Conservation (phyloP, 2,888 invertebrate genomes). For the Endotricha flammealis region DNA sequence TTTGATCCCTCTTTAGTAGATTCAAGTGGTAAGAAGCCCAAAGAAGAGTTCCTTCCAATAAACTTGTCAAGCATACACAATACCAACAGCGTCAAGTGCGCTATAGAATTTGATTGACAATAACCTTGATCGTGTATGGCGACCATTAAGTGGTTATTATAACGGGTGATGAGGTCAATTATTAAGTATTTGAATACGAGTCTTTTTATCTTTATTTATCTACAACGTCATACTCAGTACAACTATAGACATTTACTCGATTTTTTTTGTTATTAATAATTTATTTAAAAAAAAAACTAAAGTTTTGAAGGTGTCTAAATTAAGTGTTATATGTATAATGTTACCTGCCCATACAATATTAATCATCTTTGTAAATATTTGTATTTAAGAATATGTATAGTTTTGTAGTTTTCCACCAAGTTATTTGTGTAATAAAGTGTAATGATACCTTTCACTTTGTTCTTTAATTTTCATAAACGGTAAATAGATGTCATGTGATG, state of each 20-base stretch:
- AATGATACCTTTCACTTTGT: slow-evolving; percentile 38
- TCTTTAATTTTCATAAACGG: slow-evolving; percentile 11
- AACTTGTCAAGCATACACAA: too few relatives aligned
- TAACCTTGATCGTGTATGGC: too few relatives aligned
- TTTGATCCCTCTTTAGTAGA: too few relatives aligned
- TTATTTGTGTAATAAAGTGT: slow-evolving; percentile 67
- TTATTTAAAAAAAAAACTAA: neutral
- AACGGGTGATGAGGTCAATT: neutral
- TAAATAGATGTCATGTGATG: too few relatives aligned
- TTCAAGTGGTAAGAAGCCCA: too few relatives aligned
- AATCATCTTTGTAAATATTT: slow-evolving; percentile 51
- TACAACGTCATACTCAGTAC: neutral
- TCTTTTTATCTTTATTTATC: neutral
- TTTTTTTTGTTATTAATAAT: neutral
- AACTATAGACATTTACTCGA: neutral
- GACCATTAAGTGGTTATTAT: too few relatives aligned
- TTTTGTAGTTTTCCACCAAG: slow-evolving; percentile 71
- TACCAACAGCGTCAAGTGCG: too few relatives aligned
- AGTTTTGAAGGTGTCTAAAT: slow-evolving; percentile 4
- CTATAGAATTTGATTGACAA: too few relatives aligned
- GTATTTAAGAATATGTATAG: slow-evolving; percentile 47
- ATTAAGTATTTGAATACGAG: too few relatives aligned
- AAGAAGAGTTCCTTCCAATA: too few relatives aligned
- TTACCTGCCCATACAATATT: slow-evolving; percentile 15
- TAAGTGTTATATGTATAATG: slow-evolving; percentile 5